Conservation (phyloP, 2,888 invertebrate genomes). For the Diarsia brunnea region DNA sequence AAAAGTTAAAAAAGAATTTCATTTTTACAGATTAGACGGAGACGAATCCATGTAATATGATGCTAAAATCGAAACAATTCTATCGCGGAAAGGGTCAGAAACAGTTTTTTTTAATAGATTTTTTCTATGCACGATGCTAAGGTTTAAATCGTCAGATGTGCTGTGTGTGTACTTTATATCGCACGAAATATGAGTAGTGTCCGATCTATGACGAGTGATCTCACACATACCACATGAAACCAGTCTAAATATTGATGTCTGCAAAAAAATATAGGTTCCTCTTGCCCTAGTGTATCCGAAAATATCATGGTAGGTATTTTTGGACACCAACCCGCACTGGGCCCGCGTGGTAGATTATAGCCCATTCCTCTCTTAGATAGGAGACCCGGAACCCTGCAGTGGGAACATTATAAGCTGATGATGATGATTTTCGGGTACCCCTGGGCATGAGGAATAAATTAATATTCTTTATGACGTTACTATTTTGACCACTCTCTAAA, state of each 20-base stretch:
- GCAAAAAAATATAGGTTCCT: background rate
- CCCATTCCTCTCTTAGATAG: no score
- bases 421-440: background rate
- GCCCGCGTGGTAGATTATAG: no score
- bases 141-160: constrained; percentile 6
- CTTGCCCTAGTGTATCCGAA: background rate
- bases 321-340: background rate
- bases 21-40: constrained; percentile 60
- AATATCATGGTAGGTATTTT: background rate
- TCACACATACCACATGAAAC: background rate
- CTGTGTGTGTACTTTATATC: background rate
- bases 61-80: constrained; percentile 32
- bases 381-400: no score
- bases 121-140: constrained; percentile 36
- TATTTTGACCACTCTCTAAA: background rate
- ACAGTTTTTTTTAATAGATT: constrained; percentile 28
- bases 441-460: background rate
- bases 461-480: background rate
- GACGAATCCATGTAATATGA: constrained; percentile 63
- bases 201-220: no score
- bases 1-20: constrained; percentile 39
- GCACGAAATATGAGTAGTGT: background rate
- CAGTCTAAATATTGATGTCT: background rate
- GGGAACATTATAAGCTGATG: no score
- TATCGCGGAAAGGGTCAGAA: constrained; percentile 55